These are phyloP conservation scores for Malthinus seriepunctatus DNA, from an alignment of 2,888 invertebrate genomes.

Conservation along the genomic window DNA sequence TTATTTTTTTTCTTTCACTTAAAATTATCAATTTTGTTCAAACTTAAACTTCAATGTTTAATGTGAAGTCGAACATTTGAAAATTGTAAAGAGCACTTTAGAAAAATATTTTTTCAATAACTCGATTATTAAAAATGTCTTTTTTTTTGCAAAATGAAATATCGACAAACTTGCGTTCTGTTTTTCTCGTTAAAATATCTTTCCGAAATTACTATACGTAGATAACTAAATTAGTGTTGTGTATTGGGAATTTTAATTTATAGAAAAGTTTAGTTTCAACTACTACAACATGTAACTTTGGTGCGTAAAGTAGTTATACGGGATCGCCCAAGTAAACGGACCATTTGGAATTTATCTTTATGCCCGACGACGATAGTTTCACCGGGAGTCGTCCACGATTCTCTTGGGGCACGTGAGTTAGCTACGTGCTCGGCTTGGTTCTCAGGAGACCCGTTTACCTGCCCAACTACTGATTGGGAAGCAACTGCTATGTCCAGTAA, in stretches of 20 bases:
- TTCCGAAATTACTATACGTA: no score
- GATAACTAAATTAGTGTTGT: no score
- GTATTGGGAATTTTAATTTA: background rate
- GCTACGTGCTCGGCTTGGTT: slow-evolving; percentile 51
- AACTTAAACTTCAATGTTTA: no score
- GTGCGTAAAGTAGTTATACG: slow-evolving; percentile 48
- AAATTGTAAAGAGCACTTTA: no score
- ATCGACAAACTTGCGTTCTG: no score
- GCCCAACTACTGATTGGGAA: slow-evolving; percentile 55
- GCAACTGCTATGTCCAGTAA: slow-evolving; percentile 39
- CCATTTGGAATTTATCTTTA: slow-evolving; percentile 50
- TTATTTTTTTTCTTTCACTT: no score
- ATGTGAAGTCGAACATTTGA: no score
- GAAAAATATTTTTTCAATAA: no score
- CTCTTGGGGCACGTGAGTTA: slow-evolving; percentile 53
- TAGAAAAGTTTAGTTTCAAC: slow-evolving; percentile 32
- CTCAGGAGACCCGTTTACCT: slow-evolving; percentile 55
- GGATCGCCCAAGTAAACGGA: slow-evolving; percentile 31
- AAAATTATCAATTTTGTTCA: no score
- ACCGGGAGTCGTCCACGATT: slow-evolving; percentile 37
- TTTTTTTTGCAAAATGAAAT: no score
- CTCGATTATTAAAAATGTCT: no score
- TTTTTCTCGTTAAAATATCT: no score
- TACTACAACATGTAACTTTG: slow-evolving; percentile 43
- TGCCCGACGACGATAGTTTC: slow-evolving; percentile 48